A percentile compares a stretch with the other conserved stretches of the same genome.
Conservation (phyloP, 1,140 invertebrate species). For the Aphis gossypii region DNA sequence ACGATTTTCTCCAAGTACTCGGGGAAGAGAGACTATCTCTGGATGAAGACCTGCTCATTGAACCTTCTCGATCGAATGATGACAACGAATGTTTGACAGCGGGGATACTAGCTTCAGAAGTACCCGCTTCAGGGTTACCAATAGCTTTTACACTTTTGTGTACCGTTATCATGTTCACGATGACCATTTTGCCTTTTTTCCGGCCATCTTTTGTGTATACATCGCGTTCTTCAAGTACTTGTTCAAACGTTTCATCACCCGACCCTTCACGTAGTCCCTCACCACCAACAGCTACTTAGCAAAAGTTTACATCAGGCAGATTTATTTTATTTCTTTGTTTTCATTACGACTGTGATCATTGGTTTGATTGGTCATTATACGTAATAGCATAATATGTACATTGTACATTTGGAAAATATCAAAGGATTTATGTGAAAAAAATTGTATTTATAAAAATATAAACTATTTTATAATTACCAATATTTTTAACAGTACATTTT, state of each 20-base stretch:
- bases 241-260: conserved; percentile 69
- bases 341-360: conserved; percentile 8
- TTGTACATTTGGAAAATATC: background rate
- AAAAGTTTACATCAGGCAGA: background rate
- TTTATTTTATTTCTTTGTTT: background rate
- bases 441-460: background rate
- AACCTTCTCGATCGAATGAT: conserved; percentile 61
- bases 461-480: background rate
- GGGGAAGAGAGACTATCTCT: conserved; percentile 68
- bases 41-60: conserved; percentile 64
- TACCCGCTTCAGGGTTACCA: background rate
- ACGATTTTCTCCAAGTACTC: conserved; percentile 64
- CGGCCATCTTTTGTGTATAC: conserved; percentile 63
- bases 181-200: conserved; percentile 68
- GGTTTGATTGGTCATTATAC: background rate
- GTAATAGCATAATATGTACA: background rate
- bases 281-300: background rate
- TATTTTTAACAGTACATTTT: background rate
- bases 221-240: conserved; percentile 72
- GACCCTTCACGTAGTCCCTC: conserved; percentile 62
- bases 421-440: background rate
- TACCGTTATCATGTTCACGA: conserved; percentile 73
- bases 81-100: conserved; percentile 54
- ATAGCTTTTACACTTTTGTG: conserved; percentile 64
- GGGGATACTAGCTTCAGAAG: background rate